Evolutionary conservation across 2,797 vertebrate genomes (phyloP), one percentile per base, ranked within the genome.

Genomic region (Darevskia mixta): DNA sequence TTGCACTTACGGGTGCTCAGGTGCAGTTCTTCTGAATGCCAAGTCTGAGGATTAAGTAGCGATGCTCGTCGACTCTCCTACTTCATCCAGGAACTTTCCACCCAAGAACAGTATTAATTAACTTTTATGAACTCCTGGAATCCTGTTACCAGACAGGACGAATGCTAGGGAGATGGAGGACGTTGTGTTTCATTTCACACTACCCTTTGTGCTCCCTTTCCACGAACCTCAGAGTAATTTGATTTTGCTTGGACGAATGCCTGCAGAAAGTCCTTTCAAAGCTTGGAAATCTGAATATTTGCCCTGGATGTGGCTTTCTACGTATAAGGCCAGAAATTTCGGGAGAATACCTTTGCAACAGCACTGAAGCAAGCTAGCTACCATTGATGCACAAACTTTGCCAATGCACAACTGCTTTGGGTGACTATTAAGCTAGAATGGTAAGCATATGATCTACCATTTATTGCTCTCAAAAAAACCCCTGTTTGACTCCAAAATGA

Each of bases 181-280:
- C 83, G 23, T 87, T 69, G 55, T 64, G 41, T 29, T 72, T 55
- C 49, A 13, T 55, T 55, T 25, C 67, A 64, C 23, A 45, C 15
- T 8, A 35, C 9, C 64, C 66, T 83, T 78, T 83, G 23, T 72
- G 49, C 8, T 83, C 55, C 35, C n/a, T 73, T 87, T 29, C 66
- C 67, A 72, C 55, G 75, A 86, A 83, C 49, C 55, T 83, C 73
- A 8, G 38, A 73, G 55, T 83, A 87, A 86, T 79, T 79, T 75
- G 79, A 75, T 86, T 86, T 79, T 86, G 45, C 67, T 90, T 86
- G 80, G 55, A 86, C 83, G 67, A 66, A 66, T 73, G 73, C 66
- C 41, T 66, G 49, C 67, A 66, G 67, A 83, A 86, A 86, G 80
- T 79, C n/a, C 66, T 27, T 66, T 73, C 27, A 64, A 55, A 90